Evolutionary conservation across 2,888 invertebrate species (phyloP).

Genomic region (Lepeophtheirus nordmannii): DNA sequence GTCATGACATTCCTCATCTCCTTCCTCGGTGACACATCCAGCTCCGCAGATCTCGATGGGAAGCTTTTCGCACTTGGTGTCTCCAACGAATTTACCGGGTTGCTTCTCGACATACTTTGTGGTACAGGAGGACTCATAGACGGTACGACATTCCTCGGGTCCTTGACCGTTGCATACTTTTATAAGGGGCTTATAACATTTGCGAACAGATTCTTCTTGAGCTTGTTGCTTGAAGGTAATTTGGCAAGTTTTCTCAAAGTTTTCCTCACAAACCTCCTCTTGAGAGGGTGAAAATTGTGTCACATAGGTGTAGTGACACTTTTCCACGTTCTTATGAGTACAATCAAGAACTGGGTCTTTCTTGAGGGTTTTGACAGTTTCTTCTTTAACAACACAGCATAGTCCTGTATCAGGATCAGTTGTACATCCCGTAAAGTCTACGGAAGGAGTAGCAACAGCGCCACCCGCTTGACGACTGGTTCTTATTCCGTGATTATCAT

Average conservation of each 20-base stretch:
- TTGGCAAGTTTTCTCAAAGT: conserved; percentile 23
- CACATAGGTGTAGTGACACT: conserved; percentile 23
- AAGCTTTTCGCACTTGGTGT: conserved; percentile 23
- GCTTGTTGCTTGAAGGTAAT: conserved; percentile 20
- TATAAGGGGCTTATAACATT: conserved; percentile 6
- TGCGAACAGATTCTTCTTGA: not conserved
- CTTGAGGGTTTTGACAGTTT: not conserved
- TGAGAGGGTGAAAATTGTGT: conserved; percentile 20
- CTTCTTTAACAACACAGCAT: conserved; percentile 9
- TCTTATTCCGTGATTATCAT: not conserved
- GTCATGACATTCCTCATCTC: conserved; percentile 20
- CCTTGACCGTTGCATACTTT: conserved; percentile 8
- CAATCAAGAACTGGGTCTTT: conserved; percentile 11
- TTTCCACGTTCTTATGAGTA: conserved; percentile 15
- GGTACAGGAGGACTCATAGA: conserved; percentile 21
- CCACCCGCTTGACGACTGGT: not conserved
- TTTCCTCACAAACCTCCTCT: conserved; percentile 24
- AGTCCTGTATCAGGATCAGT: conserved; percentile 4
- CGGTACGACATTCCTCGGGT: conserved; percentile 8
- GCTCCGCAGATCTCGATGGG: conserved; percentile 14
- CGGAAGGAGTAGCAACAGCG: not conserved
- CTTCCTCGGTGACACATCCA: conserved; percentile 9
- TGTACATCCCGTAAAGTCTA: conserved; percentile 12
- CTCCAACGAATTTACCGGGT: conserved; percentile 24
- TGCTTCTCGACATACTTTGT: conserved; percentile 21